These are phyloP conservation scores for Argyrosomus regius DNA, from an alignment of 2,797 vertebrate genomes.

Conservation along the genomic window DNA sequence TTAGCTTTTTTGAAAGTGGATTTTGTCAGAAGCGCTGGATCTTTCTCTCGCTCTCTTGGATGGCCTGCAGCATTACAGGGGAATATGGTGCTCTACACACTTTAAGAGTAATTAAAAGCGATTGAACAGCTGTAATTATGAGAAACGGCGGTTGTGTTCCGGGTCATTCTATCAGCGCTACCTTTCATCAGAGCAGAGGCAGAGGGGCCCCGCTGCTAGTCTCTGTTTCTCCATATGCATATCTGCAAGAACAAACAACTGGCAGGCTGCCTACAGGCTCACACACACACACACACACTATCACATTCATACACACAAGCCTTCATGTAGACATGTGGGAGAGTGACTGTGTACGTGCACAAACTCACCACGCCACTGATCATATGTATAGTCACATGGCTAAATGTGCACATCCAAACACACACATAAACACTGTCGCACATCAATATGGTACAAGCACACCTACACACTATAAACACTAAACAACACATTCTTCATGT, in stretches of 20 bases:
- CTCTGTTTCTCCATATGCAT: slow-evolving; percentile 84
- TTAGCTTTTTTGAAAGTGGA: slow-evolving; percentile 72
- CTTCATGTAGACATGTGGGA: slow-evolving; percentile 55
- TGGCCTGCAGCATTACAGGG: slow-evolving; percentile 84
- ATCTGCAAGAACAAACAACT: slow-evolving; percentile 90
- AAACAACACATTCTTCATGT: slow-evolving; percentile 70
- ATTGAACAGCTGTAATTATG: slow-evolving; percentile 86
- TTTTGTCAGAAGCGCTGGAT: slow-evolving; percentile 79
- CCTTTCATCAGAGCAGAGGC: slow-evolving; percentile 82
- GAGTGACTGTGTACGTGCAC: slow-evolving; percentile 49
- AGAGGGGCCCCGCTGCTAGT: slow-evolving; percentile 82
- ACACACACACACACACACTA: slow-evolving; percentile 43
- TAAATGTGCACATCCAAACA: slow-evolving; percentile 38
- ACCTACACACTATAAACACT: slow-evolving; percentile 56
- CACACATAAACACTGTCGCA: slow-evolving; percentile 15
- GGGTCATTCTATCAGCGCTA: slow-evolving; percentile 79
- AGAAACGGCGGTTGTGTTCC: slow-evolving; percentile 77
- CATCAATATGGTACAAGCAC: slow-evolving; percentile 56
- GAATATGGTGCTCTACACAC: slow-evolving; percentile 80
- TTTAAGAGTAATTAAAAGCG: slow-evolving; percentile 85
- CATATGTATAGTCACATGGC: slow-evolving; percentile 55
- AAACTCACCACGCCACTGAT: slow-evolving; percentile 40
- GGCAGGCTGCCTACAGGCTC: slow-evolving; percentile 75
- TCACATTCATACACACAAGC: slow-evolving; percentile 61
- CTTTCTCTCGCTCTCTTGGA: slow-evolving; percentile 74